Evolutionary conservation across 2,888 invertebrate species (phyloP).

Genomic region (Dasypolia templi): DNA sequence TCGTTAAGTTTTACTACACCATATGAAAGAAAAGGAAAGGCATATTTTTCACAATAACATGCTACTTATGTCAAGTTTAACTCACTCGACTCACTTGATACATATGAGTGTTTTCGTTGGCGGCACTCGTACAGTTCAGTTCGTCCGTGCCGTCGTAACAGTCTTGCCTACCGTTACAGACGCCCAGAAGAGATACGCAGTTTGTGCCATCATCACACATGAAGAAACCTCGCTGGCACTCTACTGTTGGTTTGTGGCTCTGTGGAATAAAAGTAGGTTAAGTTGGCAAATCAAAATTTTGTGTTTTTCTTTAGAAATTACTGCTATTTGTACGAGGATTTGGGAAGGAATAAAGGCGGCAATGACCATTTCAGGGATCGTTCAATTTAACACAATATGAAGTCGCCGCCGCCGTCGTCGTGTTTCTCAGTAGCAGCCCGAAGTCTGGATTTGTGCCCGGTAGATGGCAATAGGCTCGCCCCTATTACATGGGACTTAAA

Average conservation of each 20-base stretch:
- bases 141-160: slow-evolving; percentile 95
- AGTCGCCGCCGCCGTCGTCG: no score
- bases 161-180: slow-evolving; percentile 93
- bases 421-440: no score
- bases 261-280: slow-evolving; percentile 36
- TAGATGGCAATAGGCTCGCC: no score
- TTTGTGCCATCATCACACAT: slow-evolving; percentile 83
- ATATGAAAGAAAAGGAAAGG: not conserved
- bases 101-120: slow-evolving; percentile 73
- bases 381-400: not conserved
- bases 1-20: not conserved
- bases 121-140: slow-evolving; percentile 88
- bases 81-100: slow-evolving; percentile 75
- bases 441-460: no score
- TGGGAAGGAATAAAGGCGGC: no score
- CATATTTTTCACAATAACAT: not conserved
- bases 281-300: not conserved
- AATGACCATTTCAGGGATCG: not conserved
- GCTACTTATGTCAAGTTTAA: slow-evolving; percentile 24
- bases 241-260: slow-evolving; percentile 67
- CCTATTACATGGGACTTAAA: no score
- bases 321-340: not conserved
- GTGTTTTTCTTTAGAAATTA: not conserved
- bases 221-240: slow-evolving; percentile 77
- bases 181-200: slow-evolving; percentile 91